These are phyloP conservation scores for Heliocidaris erythrogramma DNA, from an alignment of 35 echinoderm and acorn worm species.

Conservation along the genomic window DNA sequence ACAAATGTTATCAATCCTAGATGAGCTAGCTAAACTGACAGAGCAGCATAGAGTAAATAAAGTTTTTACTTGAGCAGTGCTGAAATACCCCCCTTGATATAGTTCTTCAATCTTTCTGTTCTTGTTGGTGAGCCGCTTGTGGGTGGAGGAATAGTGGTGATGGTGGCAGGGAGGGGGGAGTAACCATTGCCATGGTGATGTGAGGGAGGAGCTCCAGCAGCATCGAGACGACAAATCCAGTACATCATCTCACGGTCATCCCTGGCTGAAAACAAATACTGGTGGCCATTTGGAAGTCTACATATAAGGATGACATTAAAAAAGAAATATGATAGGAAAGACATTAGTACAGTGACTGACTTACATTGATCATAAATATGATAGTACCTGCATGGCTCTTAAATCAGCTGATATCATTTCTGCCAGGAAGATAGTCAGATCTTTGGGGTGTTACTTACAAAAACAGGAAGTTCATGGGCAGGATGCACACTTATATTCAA, in stretches of 20 bases:
- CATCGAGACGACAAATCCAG: slow-evolving; percentile 86
- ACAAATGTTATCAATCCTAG: neutral
- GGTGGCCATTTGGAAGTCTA: slow-evolving; percentile 59
- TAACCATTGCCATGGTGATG: neutral
- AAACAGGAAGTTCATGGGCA: neutral
- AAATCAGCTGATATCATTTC: neutral
- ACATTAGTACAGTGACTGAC: neutral
- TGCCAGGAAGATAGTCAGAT: too few species aligned
- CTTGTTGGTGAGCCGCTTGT: slow-evolving; percentile 71
- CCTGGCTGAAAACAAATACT: slow-evolving; percentile 81
- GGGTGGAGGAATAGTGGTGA: slow-evolving; percentile 49
- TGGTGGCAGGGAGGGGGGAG: slow-evolving; percentile 27
- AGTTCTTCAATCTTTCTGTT: slow-evolving; percentile 65
- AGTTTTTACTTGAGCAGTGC: slow-evolving; percentile 65
- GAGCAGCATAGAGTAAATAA: neutral
- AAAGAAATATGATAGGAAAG: neutral
- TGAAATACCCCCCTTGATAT: slow-evolving; percentile 74
- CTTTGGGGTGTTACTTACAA: neutral
- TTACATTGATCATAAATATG: neutral
- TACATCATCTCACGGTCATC: slow-evolving; percentile 87
- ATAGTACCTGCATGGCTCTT: neutral
- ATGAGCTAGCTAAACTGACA: neutral
- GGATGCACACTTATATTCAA: too few species aligned
- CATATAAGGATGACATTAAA: neutral
- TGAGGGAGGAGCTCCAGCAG: slow-evolving; percentile 42